Evolutionary conservation across 2,888 invertebrate genomes (phyloP).

Genomic region (Diploptera punctata): DNA sequence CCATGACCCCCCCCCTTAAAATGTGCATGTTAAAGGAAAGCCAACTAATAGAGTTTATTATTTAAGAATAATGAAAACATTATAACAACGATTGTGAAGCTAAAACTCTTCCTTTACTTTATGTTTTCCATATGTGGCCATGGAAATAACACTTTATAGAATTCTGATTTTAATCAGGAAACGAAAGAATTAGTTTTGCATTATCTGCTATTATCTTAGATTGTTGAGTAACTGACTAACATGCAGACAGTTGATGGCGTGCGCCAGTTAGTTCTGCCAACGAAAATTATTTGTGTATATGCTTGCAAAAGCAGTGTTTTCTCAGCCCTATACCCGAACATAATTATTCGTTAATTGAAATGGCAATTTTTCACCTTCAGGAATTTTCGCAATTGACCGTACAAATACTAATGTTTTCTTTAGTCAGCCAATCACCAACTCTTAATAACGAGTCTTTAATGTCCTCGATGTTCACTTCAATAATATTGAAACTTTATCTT

Average conservation of each 20-base stretch:
- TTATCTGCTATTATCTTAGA: not conserved
- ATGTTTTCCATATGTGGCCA: constrained; percentile 5
- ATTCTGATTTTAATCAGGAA: not conserved
- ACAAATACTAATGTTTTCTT: constrained; percentile 22
- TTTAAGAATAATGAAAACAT: not conserved
- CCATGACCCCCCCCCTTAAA: too few relatives aligned
- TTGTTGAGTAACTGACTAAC: not conserved
- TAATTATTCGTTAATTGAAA: not conserved
- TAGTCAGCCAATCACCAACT: not conserved
- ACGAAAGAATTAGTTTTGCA: not conserved
- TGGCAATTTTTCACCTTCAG: not conserved
- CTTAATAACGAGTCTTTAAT: constrained; percentile 22
- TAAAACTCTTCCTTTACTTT: not conserved
- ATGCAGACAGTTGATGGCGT: not conserved
- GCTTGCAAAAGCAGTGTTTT: constrained; percentile 5
- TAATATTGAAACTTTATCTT: constrained; percentile 3
- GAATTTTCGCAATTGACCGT: not conserved
- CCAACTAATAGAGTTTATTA: constrained; percentile 9
- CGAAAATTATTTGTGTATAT: constrained; percentile 16
- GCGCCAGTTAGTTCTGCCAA: not conserved
- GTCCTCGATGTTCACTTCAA: constrained; percentile 10
- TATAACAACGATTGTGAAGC: not conserved
- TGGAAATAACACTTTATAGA: not conserved
- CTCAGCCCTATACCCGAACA: constrained; percentile 6
- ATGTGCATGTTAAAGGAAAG: not conserved